These are phyloP conservation scores for Chinchilla lanigera DNA, from an alignment of 2,113 vertebrate species.

Conservation along the genomic window DNA sequence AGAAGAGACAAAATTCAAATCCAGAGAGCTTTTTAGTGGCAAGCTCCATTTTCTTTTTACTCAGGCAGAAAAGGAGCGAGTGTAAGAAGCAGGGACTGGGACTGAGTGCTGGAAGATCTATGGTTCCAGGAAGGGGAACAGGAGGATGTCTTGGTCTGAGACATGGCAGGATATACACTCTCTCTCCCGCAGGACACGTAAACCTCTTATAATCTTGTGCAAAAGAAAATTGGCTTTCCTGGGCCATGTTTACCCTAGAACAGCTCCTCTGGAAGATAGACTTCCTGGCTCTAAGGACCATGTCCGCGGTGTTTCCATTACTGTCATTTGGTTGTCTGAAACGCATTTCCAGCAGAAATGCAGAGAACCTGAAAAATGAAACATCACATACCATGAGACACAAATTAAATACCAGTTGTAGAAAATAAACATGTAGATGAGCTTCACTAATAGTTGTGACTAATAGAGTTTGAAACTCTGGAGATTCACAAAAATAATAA, in stretches of 20 bases:
- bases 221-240: not conserved
- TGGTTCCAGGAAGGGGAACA: not conserved
- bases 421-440: conserved; percentile 44
- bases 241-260: not conserved
- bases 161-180: not conserved
- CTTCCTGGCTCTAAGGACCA: not conserved
- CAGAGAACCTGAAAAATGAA: conserved; percentile 35
- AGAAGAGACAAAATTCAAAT: conserved; percentile 20
- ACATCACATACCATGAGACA: not conserved
- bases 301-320: not conserved
- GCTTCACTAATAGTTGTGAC: not conserved
- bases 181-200: not conserved
- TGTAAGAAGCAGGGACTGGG: not conserved
- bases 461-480: not conserved
- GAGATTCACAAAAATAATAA: not conserved
- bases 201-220: not conserved
- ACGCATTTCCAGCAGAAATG: not conserved
- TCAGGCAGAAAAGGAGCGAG: not conserved
- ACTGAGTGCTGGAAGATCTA: not conserved
- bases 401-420: conserved; percentile 8
- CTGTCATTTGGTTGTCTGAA: not conserved
- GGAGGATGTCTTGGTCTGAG: not conserved
- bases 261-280: not conserved
- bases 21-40: not conserved
- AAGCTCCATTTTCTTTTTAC: not conserved